phyloP scores from a whole-genome alignment of 1,140 invertebrate species.

The Ridgeia piscesae region DNA sequence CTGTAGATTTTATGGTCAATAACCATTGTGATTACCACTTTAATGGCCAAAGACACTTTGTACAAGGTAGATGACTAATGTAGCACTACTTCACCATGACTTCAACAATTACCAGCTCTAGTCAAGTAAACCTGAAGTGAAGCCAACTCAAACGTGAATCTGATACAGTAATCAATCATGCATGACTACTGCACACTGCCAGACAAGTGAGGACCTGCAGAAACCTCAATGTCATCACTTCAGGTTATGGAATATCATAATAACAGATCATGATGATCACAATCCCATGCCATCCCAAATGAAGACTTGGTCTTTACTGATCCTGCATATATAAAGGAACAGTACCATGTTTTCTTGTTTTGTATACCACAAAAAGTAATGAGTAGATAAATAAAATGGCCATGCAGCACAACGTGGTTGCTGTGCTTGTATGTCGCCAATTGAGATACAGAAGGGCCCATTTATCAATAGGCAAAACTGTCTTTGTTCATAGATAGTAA shows the following conservation, averaged over 20 bases:
- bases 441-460: too few relatives aligned
- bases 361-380: too few relatives aligned
- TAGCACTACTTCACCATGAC: neutral
- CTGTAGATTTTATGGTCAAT: neutral
- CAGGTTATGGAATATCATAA: too few relatives aligned
- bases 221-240: neutral
- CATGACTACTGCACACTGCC: neutral
- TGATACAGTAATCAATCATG: neutral
- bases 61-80: neutral
- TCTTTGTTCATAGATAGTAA: too few relatives aligned
- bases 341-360: too few relatives aligned
- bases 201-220: neutral
- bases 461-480: too few relatives aligned
- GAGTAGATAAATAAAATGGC: too few relatives aligned
- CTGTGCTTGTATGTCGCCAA: too few relatives aligned
- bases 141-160: neutral
- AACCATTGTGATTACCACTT: neutral
- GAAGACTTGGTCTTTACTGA: too few relatives aligned
- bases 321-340: too few relatives aligned
- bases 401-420: too few relatives aligned
- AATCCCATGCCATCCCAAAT: neutral
- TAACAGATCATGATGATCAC: neutral
- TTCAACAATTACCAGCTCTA: neutral
- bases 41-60: neutral
- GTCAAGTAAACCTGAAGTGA: neutral